A percentile compares a stretch with the other conserved stretches of the same genome.
Evolutionary conservation across 2,888 invertebrate species (phyloP).

Genomic region (Caenorhabditis sp.): DNA sequence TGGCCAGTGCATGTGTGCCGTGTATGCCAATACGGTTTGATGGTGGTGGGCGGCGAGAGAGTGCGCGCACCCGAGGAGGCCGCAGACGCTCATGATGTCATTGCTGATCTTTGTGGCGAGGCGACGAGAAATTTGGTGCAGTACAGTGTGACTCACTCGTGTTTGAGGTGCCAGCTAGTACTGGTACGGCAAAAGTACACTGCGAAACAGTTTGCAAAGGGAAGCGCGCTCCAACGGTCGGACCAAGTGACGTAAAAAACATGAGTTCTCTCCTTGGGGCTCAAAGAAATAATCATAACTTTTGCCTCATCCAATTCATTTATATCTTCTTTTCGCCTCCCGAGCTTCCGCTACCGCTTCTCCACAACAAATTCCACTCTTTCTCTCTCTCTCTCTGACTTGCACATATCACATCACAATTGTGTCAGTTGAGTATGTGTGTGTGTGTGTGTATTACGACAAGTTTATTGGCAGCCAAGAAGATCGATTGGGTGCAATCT

Average conservation of each 20-base stretch:
- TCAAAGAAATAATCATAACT: constrained; percentile 18
- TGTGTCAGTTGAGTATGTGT: constrained; percentile 30
- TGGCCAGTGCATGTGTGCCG: too few species aligned
- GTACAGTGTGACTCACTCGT: too few species aligned
- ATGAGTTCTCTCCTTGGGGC: not conserved
- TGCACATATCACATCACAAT: constrained; percentile 9
- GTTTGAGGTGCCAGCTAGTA: too few species aligned
- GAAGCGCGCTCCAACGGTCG: too few species aligned
- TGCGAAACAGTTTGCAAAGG: too few species aligned
- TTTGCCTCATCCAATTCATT: constrained; percentile 7
- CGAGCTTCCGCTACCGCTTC: not conserved
- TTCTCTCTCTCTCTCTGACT: not conserved
- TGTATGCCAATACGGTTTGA: not conserved
- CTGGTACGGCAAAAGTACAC: too few species aligned
- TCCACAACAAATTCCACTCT: not conserved
- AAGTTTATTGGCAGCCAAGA: constrained; percentile 47
- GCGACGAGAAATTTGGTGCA: too few species aligned
- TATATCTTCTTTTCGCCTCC: not conserved
- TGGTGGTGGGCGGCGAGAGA: constrained; percentile 5
- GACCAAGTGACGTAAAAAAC: too few species aligned
- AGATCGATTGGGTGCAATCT: constrained; percentile 49
- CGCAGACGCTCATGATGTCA: constrained; percentile 2
- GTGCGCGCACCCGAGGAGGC: too few species aligned
- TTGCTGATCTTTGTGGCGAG: not conserved
- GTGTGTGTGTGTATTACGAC: constrained; percentile 47